Conservation (phyloP, 1,140 invertebrate genomes). For the Lutraria rhynchaena region DNA sequence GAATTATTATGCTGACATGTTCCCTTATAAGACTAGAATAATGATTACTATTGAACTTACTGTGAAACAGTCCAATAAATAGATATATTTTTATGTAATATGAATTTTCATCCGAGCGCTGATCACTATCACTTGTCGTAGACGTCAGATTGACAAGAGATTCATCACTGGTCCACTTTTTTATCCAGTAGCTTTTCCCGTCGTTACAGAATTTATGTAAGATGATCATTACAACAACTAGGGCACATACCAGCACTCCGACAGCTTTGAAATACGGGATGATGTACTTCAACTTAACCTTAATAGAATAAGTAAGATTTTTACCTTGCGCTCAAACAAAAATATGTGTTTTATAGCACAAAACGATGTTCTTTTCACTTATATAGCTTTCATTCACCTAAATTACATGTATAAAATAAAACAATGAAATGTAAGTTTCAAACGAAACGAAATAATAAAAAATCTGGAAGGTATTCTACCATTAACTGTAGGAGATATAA, state of each 20-base stretch:
- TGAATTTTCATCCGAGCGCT: background rate
- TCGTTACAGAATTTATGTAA: slow-evolving; percentile 8
- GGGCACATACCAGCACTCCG: background rate
- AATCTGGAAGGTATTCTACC: too few relatives aligned
- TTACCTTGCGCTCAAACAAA: too few relatives aligned
- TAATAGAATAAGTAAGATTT: too few relatives aligned
- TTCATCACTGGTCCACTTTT: slow-evolving; percentile 21
- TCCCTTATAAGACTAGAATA: background rate
- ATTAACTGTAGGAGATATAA: too few relatives aligned
- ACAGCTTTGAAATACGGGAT: slow-evolving; percentile 22
- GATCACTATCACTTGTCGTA: slow-evolving; percentile 7
- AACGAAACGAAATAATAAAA: too few relatives aligned
- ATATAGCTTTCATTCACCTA: too few relatives aligned
- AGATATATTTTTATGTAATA: slow-evolving; percentile 2
- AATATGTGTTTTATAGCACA: too few relatives aligned
- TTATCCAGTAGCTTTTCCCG: background rate
- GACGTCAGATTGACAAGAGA: slow-evolving; percentile 2
- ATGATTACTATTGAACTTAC: background rate
- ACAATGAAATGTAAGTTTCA: too few relatives aligned
- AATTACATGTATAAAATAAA: too few relatives aligned
- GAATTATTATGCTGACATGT: too few relatives aligned
- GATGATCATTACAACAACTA: background rate
- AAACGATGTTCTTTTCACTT: too few relatives aligned
- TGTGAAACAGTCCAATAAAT: slow-evolving; percentile 11
- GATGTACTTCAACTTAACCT: slow-evolving; percentile 36